These are phyloP conservation scores for Brachyhypopomus gauderio DNA, from an alignment of 2,113 vertebrate genomes.

Conservation along the genomic window DNA sequence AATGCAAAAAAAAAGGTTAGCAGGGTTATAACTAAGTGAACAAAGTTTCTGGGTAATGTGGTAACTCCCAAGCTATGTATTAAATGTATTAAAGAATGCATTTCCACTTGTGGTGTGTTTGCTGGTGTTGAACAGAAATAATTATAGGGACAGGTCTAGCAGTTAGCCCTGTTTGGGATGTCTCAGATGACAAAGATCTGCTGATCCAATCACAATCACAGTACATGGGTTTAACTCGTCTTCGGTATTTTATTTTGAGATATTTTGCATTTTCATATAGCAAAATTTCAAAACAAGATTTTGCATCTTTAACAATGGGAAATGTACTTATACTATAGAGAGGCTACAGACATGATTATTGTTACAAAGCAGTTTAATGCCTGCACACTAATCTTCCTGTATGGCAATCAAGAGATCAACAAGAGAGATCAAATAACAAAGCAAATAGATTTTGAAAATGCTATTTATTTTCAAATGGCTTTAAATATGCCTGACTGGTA, in stretches of 20 bases:
- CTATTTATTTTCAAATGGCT: conserved; percentile 34
- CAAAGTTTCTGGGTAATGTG: neutral
- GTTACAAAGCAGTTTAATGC: conserved; percentile 5
- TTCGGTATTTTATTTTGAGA: neutral
- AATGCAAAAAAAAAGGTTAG: neutral
- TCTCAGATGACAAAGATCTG: no score
- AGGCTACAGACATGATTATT: neutral
- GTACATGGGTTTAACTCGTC: neutral
- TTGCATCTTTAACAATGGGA: neutral
- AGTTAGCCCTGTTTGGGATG: neutral
- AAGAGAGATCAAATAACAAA: conserved; percentile 7
- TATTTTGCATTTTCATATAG: neutral
- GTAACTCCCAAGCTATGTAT: neutral
- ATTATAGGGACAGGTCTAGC: neutral
- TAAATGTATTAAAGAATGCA: neutral
- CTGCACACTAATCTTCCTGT: neutral
- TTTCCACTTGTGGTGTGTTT: neutral
- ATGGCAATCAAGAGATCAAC: neutral
- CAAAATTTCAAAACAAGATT: neutral
- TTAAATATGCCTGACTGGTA: conserved; percentile 18
- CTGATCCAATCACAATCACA: neutral
- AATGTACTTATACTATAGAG: no score
- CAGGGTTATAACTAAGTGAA: neutral
- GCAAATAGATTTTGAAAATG: conserved; percentile 41
- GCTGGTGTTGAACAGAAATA: neutral